A percentile compares a stretch with the other conserved stretches of the same genome.
Evolutionary conservation across 2,888 invertebrate species (phyloP).

Genomic region (Deroplatys truncata): DNA sequence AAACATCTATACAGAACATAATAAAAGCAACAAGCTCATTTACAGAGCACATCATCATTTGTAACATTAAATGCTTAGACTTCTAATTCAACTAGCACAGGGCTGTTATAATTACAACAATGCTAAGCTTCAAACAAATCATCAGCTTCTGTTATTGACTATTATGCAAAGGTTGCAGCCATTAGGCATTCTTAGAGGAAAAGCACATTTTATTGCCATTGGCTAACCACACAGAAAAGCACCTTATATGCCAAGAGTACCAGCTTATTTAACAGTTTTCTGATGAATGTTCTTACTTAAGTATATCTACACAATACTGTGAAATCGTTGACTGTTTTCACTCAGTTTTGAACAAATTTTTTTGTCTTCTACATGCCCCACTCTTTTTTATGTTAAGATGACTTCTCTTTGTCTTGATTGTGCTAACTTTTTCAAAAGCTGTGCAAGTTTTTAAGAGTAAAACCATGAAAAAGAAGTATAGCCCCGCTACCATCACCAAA

Average conservation of each 20-base stretch:
- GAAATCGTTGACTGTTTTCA: not conserved
- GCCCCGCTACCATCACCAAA: not conserved
- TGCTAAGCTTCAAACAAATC: not conserved
- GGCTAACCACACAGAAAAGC: not conserved
- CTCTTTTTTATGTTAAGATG: too few relatives aligned
- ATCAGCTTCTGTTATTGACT: not conserved
- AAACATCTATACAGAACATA: not conserved
- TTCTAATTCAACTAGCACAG: not conserved
- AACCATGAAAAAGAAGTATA: not conserved
- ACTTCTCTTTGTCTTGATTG: not conserved
- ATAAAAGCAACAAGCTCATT: not conserved
- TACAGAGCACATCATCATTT: not conserved
- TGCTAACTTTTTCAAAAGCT: not conserved
- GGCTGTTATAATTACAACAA: not conserved
- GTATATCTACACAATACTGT: not conserved
- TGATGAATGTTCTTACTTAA: not conserved
- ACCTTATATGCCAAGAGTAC: not conserved
- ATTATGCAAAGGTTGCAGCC: not conserved
- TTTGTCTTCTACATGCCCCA: too few relatives aligned
- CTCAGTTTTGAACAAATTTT: not conserved
- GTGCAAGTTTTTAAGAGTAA: not conserved
- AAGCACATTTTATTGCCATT: not conserved
- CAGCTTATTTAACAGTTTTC: not conserved
- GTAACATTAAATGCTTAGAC: not conserved
- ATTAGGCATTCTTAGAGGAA: not conserved